Percentiles rank a stretch among this genome's conserved stretches.
These are phyloP conservation scores for Bombycilla garrulus DNA, from an alignment of 2,113 vertebrate genomes.

Conservation along the genomic window DNA sequence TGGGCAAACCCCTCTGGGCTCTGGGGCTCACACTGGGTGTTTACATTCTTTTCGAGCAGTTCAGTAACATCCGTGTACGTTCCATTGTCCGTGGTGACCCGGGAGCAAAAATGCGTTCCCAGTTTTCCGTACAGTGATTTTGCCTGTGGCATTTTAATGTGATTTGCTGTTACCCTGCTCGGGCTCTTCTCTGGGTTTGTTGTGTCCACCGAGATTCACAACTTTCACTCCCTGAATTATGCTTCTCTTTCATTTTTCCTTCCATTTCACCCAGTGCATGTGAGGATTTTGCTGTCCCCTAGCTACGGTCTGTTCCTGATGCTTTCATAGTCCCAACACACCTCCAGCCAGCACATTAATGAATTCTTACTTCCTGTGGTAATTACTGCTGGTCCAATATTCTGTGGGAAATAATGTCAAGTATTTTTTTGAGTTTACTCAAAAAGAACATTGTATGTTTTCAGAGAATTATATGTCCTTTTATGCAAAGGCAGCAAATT, in stretches of 20 bases:
- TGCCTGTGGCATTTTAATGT: not conserved
- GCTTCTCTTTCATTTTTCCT: not conserved
- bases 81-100: not conserved
- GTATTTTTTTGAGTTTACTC: not conserved
- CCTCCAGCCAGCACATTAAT: not conserved
- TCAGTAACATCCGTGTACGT: not conserved
- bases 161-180: rapidly evolving
- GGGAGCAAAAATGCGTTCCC: not conserved
- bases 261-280: not conserved
- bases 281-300: not conserved
- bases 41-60: not conserved
- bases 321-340: not conserved
- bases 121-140: not conserved
- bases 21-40: not conserved
- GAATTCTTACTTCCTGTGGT: not conserved
- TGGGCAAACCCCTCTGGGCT: not conserved
- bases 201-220: not conserved
- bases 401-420: not conserved
- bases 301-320: not conserved
- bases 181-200: not conserved
- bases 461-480: not conserved
- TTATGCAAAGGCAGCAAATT: not conserved
- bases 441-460: not conserved
- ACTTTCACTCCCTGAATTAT: not conserved
- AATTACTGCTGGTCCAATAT: not conserved